Conservation (phyloP, 2,113 vertebrate genomes). For the Chloropsis cyanopogon region DNA sequence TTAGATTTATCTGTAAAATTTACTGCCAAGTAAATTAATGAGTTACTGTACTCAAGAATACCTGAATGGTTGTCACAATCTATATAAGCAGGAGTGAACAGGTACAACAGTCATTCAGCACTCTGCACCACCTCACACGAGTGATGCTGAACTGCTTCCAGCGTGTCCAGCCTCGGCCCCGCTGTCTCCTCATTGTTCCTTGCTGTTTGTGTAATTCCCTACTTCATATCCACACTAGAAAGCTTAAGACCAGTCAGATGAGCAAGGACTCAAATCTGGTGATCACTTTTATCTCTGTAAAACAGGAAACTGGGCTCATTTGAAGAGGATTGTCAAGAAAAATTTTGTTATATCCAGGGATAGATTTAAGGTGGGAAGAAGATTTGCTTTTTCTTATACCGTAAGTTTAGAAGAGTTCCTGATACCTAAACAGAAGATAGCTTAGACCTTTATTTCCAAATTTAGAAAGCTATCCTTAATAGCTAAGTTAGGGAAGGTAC, state of each 20-base stretch:
- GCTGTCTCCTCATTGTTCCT: neutral
- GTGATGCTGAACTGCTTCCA: neutral
- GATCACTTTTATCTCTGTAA: neutral
- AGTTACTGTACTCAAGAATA: neutral
- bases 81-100: accelerated
- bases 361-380: neutral
- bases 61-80: neutral
- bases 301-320: neutral
- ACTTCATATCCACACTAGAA: neutral
- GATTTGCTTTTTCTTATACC: neutral
- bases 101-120: neutral
- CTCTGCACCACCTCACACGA: neutral
- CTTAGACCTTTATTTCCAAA: neutral
- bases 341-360: neutral
- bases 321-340: neutral
- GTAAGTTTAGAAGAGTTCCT: neutral
- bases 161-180: accelerated
- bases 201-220: accelerated
- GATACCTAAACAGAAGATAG: neutral
- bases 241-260: neutral
- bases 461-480: neutral
- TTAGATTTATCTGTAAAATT: neutral
- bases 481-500: neutral
- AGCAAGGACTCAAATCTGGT: neutral
- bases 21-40: neutral